These are phyloP conservation scores for Nowickia ferox DNA, from an alignment of 2,888 invertebrate species.

Conservation along the genomic window DNA sequence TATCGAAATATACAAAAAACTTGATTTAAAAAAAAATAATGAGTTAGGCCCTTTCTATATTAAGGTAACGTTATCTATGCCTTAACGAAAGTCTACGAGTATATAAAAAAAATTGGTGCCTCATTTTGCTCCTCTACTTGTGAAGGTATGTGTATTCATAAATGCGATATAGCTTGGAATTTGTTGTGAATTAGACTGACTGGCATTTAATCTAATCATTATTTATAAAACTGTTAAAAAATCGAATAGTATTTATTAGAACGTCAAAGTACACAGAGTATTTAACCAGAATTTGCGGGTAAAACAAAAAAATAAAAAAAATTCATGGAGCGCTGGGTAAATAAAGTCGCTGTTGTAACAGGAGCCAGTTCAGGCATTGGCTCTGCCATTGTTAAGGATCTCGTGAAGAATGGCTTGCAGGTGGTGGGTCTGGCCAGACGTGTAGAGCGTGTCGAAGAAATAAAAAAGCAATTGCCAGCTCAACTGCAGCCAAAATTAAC, in stretches of 20 bases:
- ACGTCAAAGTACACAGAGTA: neutral
- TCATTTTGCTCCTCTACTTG: too few relatives aligned
- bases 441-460: conserved; percentile 74
- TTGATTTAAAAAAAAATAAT: too few relatives aligned
- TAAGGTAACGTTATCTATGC: too few relatives aligned
- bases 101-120: too few relatives aligned
- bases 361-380: conserved; percentile 87
- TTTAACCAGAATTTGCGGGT: neutral
- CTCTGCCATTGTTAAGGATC: conserved; percentile 82
- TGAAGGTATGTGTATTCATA: too few relatives aligned
- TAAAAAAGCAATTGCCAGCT: conserved; percentile 74
- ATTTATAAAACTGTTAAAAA: conserved; percentile 17
- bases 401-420: conserved; percentile 84
- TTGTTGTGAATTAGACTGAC: neutral
- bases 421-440: conserved; percentile 85
- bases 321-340: conserved; percentile 85
- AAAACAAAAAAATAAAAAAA: neutral
- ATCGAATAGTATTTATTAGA: conserved; percentile 16
- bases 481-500: conserved; percentile 75
- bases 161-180: too few relatives aligned
- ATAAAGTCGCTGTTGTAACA: conserved; percentile 86
- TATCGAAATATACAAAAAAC: too few relatives aligned
- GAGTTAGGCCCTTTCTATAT: too few relatives aligned
- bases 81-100: too few relatives aligned
- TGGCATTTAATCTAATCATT: conserved; percentile 23